Evolutionary conservation across 2,113 vertebrate species (phyloP).

Genomic region (Edolisoma coerulescens): DNA sequence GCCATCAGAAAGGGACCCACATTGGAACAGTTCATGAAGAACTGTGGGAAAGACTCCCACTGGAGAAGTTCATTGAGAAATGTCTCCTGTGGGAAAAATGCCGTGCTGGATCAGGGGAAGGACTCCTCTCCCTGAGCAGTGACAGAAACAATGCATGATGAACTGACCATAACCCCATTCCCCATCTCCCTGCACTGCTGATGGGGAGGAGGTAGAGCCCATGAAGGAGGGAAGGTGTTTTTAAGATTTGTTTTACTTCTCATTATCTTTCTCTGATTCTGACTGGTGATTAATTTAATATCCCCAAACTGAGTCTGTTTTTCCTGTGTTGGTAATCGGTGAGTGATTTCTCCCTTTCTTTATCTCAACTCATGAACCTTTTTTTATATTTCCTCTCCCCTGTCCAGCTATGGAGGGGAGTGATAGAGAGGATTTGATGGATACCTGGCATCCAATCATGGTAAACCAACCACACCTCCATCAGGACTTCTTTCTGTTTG

Average conservation of each 20-base stretch:
- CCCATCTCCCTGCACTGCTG: not conserved
- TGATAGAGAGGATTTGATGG: not conserved
- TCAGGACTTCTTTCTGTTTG: not conserved
- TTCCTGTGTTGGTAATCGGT: accelerated
- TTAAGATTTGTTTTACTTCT: not conserved
- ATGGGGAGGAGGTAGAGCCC: not conserved
- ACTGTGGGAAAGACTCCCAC: not conserved
- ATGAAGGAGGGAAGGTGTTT: not conserved
- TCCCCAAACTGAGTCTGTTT: not conserved
- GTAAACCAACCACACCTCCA: not conserved
- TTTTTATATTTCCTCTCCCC: not conserved
- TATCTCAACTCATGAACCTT: not conserved
- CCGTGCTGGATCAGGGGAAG: not conserved
- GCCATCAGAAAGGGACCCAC: not conserved
- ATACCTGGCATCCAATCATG: not conserved
- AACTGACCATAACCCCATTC: not conserved
- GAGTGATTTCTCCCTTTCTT: not conserved
- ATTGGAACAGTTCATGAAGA: not conserved
- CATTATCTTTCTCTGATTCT: not conserved
- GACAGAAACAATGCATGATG: accelerated
- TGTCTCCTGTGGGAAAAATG: not conserved
- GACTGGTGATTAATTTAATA: not conserved
- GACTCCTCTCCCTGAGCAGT: not conserved
- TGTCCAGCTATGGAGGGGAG: not conserved
- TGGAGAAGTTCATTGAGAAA: not conserved